Evolutionary conservation across 2,888 invertebrate species (phyloP).

Genomic region (Tenthredo livida): DNA sequence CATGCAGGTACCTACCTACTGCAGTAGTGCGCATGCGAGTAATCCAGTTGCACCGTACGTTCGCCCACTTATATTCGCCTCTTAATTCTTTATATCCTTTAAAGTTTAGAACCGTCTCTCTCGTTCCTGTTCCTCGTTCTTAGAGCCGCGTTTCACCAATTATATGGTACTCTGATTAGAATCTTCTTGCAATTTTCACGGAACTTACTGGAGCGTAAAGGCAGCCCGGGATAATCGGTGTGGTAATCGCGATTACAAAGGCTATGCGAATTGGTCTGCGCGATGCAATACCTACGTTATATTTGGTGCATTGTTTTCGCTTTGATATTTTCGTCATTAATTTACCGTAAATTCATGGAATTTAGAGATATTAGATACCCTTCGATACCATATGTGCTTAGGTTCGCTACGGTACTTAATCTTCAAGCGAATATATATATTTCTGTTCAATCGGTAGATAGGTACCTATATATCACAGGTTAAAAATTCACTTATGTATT

Average conservation of each 20-base stretch:
- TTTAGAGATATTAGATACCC: not conserved
- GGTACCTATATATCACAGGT: no score
- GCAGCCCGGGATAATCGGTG: slow-evolving; percentile 20
- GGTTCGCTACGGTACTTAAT: not conserved
- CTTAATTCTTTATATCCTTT: not conserved
- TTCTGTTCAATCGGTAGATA: not conserved
- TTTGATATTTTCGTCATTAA: not conserved
- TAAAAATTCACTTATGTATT: not conserved
- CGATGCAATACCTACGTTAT: not conserved
- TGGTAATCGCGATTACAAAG: slow-evolving; percentile 35
- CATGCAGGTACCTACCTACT: not conserved
- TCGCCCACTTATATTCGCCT: not conserved
- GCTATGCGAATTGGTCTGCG: not conserved
- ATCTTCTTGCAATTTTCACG: slow-evolving; percentile 39
- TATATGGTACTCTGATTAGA: slow-evolving; percentile 47
- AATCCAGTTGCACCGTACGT: not conserved
- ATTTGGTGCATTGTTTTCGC: not conserved
- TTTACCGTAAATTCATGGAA: not conserved
- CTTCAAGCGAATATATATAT: not conserved
- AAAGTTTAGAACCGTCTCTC: not conserved
- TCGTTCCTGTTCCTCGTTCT: not conserved
- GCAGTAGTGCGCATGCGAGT: not conserved
- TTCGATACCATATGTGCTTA: not conserved
- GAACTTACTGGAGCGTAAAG: slow-evolving; percentile 45
- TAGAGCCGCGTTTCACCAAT: slow-evolving; percentile 16